Evolutionary conservation across 37 sponge, comb jelly and placozoan genomes (phyloP), one percentile per base, ranked within the genome.

Genomic region (Axinella damicornis): DNA sequence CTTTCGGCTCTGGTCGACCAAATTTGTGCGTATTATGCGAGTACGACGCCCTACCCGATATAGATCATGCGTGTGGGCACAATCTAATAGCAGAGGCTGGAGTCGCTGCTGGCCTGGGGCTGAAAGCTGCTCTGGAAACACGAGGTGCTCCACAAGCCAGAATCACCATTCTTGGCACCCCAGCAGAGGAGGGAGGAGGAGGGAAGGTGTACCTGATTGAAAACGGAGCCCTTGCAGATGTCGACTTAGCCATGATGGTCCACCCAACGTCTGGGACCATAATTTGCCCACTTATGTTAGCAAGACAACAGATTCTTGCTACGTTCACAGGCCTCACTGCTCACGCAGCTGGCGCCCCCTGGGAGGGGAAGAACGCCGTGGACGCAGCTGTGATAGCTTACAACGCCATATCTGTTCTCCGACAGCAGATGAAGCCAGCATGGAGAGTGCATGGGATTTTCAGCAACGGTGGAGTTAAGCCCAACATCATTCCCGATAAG

Each of bases 41-140:
- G 56, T 95, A 93, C 65, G 96, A 95, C 80, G 96, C 96, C 34
- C 81, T 95, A 27, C 96, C 96, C 11, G 85, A 93, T 55, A 93
- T 95, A 34, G 96, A 93, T 0, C 96, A 95, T 63, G 96, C 93
- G 1, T 95, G 96, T 76, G 96, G 96, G 38, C 96, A 95, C 80
- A 95, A 95, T 69, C 71, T 95, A 24, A 95, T 95, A 73, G 93
- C 96, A 33, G 87, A 86, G 59, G 96, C 93, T 12, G 95, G 95
- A 46, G 30, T 92, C 0, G 96, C 84, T 27, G 96, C 96, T 57
- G 96, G 83, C 24, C 25, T 95, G 62, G 90, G 83, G 6, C 41
- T 95, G 34, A 95, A 95, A 68, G 87, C 74, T 32, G 87, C 53
- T 21, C 46, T 95, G 80, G 87, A 92, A 61, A 4, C 77, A 9